These are phyloP conservation scores for Callimico goeldii DNA, from an alignment of 2,797 vertebrate genomes.

Conservation along the genomic window DNA sequence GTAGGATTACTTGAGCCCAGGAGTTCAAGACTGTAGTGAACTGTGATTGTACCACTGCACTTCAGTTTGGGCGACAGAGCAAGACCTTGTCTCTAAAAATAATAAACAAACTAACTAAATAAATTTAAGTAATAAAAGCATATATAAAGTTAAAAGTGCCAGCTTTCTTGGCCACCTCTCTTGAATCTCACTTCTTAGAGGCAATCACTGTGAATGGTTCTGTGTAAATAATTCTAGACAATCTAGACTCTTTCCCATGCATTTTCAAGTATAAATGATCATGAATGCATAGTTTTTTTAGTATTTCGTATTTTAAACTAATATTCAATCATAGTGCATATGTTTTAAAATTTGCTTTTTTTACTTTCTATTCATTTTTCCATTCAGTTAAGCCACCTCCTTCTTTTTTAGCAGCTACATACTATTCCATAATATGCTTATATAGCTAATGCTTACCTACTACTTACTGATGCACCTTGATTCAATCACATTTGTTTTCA, in stretches of 20 bases:
- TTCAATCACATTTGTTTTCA: background rate
- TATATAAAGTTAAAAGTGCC: background rate
- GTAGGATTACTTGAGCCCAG: background rate
- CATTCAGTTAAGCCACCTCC: slow-evolving; percentile 15
- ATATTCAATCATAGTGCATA: background rate
- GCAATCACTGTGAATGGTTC: background rate
- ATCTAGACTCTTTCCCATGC: background rate
- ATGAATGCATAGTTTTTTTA: background rate
- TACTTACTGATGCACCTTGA: background rate
- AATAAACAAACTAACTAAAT: background rate
- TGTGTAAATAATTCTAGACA: background rate
- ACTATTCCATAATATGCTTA: background rate
- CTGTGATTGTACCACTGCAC: background rate
- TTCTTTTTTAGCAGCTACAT: background rate
- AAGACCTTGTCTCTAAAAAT: background rate
- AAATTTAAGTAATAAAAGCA: background rate
- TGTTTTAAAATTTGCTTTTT: slow-evolving; percentile 29
- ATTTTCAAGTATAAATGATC: background rate
- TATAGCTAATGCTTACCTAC: background rate
- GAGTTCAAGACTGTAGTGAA: background rate
- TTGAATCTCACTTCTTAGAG: slow-evolving; percentile 2
- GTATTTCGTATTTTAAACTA: slow-evolving; percentile 19
- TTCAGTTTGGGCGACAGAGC: background rate
- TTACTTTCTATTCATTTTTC: background rate
- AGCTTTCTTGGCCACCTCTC: background rate